A percentile compares a stretch with the other conserved stretches of the same genome.
Conservation (phyloP, 2,888 invertebrate genomes). For the Metacarcinus magister region DNA sequence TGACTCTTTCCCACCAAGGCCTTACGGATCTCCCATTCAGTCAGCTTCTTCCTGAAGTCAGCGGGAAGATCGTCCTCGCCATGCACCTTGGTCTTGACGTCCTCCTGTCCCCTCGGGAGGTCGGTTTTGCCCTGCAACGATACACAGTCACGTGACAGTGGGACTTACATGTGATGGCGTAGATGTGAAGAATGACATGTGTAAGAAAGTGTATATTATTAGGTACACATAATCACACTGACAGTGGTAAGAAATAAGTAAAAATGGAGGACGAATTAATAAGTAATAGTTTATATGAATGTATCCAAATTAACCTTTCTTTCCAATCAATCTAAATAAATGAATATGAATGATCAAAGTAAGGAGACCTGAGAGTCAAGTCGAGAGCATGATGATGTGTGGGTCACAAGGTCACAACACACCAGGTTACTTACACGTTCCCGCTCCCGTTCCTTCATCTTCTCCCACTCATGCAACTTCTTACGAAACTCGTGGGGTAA, state of each 20-base stretch:
- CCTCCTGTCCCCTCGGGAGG: constrained; percentile 82
- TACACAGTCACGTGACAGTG: background rate
- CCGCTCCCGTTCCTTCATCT: constrained; percentile 85
- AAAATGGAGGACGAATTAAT: no score
- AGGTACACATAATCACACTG: background rate
- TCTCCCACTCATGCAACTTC: constrained; percentile 94
- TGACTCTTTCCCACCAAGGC: constrained; percentile 85
- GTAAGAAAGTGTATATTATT: background rate
- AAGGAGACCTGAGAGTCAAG: background rate
- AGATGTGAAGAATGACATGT: background rate
- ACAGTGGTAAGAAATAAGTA: background rate
- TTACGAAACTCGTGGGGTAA: constrained; percentile 81
- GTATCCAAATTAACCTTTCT: background rate
- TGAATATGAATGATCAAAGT: background rate
- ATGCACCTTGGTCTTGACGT: constrained; percentile 84
- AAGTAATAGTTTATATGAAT: background rate
- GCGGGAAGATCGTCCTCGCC: constrained; percentile 84
- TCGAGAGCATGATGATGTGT: background rate
- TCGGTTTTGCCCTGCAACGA: constrained; percentile 62
- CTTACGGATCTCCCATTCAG: constrained; percentile 88
- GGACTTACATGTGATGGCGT: background rate
- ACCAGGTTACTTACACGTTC: constrained; percentile 84
- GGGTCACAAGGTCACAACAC: background rate
- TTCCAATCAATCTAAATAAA: background rate
- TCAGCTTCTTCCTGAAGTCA: constrained; percentile 85